These are phyloP conservation scores for Sula dactylatra DNA, from an alignment of 2,113 vertebrate genomes.

Conservation along the genomic window DNA sequence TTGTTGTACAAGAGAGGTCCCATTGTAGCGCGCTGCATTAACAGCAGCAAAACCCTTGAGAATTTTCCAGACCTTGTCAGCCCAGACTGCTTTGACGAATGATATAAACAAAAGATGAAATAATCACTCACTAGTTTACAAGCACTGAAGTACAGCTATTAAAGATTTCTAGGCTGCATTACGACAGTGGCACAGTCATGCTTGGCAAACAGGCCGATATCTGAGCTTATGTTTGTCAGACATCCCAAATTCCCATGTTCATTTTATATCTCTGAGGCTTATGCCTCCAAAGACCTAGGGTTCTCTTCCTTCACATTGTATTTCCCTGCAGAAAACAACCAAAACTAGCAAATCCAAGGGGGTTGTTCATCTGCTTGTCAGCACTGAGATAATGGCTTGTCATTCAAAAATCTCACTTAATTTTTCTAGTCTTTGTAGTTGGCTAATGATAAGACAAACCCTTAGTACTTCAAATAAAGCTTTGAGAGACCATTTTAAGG, in stretches of 20 bases:
- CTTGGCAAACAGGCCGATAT: background rate
- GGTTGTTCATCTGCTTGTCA: background rate
- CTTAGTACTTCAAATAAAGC: background rate
- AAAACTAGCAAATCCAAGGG: background rate
- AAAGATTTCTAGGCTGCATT: background rate
- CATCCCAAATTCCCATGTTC: background rate
- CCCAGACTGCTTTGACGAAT: background rate
- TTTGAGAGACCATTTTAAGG: background rate
- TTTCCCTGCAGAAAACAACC: background rate
- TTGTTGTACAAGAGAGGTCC: background rate
- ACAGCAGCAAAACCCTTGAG: conserved; percentile 7
- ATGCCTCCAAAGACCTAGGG: background rate
- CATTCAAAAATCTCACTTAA: accelerated
- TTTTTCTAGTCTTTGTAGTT: background rate
- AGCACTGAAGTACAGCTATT: background rate
- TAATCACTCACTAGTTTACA: conserved; percentile 12
- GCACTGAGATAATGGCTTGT: background rate
- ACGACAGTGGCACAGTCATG: background rate
- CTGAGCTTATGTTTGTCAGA: background rate
- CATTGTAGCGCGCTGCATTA: background rate
- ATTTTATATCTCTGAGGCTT: background rate
- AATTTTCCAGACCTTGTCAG: conserved; percentile 2
- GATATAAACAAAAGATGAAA: background rate
- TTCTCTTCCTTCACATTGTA: background rate
- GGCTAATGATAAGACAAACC: background rate